These are phyloP conservation scores for Craseonycteris thonglongyai DNA, from an alignment of 2,113 vertebrate genomes.

Conservation along the genomic window DNA sequence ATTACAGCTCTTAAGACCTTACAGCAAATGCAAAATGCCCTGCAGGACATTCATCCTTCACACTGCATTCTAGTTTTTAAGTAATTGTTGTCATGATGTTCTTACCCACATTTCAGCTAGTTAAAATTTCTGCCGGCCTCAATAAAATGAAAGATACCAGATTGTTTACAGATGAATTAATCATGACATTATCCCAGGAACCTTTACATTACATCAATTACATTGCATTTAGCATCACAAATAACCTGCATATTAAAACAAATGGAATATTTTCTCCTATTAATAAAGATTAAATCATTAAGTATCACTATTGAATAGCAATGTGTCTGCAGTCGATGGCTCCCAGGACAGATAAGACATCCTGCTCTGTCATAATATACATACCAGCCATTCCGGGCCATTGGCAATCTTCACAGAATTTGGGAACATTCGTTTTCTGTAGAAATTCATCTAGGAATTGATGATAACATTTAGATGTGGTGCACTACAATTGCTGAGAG, in stretches of 20 bases:
- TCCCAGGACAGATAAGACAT: conserved; percentile 50
- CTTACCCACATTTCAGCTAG: conserved; percentile 33
- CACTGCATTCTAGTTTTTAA: conserved; percentile 46
- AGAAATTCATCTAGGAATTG: conserved; percentile 43
- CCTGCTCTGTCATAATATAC: conserved; percentile 28
- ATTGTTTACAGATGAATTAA: conserved; percentile 77
- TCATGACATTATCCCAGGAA: conserved; percentile 75
- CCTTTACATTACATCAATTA: conserved; percentile 74
- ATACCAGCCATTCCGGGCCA: background rate
- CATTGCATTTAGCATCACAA: conserved; percentile 72
- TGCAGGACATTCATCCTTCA: conserved; percentile 53
- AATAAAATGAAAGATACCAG: conserved; percentile 68
- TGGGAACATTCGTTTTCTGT: conserved; percentile 53
- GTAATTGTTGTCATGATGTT: conserved; percentile 52
- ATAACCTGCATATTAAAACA: conserved; percentile 74
- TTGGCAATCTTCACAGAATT: conserved; percentile 47
- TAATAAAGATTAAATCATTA: conserved; percentile 68
- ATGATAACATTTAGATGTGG: conserved; percentile 39
- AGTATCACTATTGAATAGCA: conserved; percentile 20
- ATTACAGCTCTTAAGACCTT: conserved; percentile 35
- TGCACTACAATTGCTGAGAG: background rate
- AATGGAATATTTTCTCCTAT: conserved; percentile 63
- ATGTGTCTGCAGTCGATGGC: conserved; percentile 30
- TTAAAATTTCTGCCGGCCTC: conserved; percentile 47
- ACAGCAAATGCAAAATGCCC: conserved; percentile 48